Evolutionary conservation across 2,888 invertebrate species (phyloP), one percentile per base, ranked within the genome.

Genomic region (Drosophila imparisetae): DNA sequence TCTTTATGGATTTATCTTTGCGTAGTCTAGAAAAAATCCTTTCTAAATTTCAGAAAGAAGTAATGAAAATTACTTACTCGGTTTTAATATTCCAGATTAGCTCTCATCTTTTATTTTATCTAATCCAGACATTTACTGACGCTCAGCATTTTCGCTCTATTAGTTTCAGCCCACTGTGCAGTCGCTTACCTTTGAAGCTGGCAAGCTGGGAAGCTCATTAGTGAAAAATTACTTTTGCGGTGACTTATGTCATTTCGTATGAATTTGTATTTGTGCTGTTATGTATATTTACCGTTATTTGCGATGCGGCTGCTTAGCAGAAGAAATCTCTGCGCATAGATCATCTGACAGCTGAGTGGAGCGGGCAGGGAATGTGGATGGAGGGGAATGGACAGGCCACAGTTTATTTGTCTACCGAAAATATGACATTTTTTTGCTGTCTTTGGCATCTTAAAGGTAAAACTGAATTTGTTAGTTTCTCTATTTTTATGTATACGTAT

Each of bases 181-280:
- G 21, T 58, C 55, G 65, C 54, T 74, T 72, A 79, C 74, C 75
- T 65, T 45, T 24, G 45, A 45, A 45, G 24, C 45, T 45, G 21
- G 60, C 54, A 64, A 52, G 52, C 70, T 73, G 63, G 72, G 72
- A 75, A 83, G 89, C 86, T 86, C 90, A 90, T 86, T 86, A 86
- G 90, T 86, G 86, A 86, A 86, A 86, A 86, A 86, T 86, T 86
- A 86, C 86, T 86, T 79, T 79, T 81, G 90, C 78, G 88, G 86
- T 90, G 90, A 86, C 90, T 86, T 86, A 86, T 86, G 89, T 80
- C 90, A 78, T 87, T 84, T 78, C 66, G 85, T 75, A 69, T 72
- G 85, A 85, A 85, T 85, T 85, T 89, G 85, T 85, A 84, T 85
- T 84, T 85, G 66, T 81, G 80, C 75, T 78, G 76, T 83, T 45